Evolutionary conservation across 2,113 vertebrate genomes (phyloP), one percentile per base, ranked within the genome.

Genomic region (Pomatorhinus ruficollis): DNA sequence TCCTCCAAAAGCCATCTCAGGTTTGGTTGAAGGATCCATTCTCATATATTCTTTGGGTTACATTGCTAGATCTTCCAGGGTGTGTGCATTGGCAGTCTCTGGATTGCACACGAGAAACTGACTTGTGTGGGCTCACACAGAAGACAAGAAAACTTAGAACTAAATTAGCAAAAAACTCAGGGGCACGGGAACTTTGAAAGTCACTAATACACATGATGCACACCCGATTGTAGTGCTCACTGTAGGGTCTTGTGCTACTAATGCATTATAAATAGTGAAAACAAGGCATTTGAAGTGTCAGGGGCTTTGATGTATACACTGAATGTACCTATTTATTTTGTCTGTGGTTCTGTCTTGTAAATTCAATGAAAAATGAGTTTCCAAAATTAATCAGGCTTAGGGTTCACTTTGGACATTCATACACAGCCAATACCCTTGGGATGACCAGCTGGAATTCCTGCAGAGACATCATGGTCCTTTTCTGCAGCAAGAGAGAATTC

Each of bases 41-140:
- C 19, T 65, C 5, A 3, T 23, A 1, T 23, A 27, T 49, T 37
- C 18, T 56, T 75, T 82, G 12, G 8, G 10, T 53, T 28, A 19
- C 10, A 3, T 25, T 31, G 12, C 5, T 27, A 71, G 16, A 47
- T 30, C 33, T 79, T 84, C 31, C 40, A 57, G 11, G 9, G 5
- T 20, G 12, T 40, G 19, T 11, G 6, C 39, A 22, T 18, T 65
- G 42, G 3, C 14, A 28, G 4, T 65, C 37, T 83, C 5, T 23
- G 18, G 7, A 14, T 47, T 56, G 21, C 33, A 25, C 0, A 0
- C 3, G 11, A 64, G 57, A 59, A 75, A 72, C 22, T 1, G 1
- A 35, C 6, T 66, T 50, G 4, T 40, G 13, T 39, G 44, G 30
- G 8, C 39, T 77, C 27, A 21, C 24, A 24, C 4, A 44, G 63